phyloP scores from a whole-genome alignment of 2,113 vertebrate genomes.

The Tricholaema leucomelas region DNA sequence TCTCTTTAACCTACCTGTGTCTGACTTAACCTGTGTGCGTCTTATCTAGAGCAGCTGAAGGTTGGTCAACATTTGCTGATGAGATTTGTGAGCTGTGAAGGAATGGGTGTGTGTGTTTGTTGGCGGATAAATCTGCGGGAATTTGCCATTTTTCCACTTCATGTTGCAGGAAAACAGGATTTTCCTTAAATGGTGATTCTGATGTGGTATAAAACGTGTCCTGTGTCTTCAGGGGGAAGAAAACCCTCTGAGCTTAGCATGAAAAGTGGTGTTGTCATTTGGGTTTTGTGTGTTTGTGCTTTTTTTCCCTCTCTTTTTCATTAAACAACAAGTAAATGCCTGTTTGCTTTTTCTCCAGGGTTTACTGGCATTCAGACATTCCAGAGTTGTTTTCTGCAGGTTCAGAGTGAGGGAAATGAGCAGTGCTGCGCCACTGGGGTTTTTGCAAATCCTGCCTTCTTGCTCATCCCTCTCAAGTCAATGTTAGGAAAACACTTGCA shows the following conservation, averaged over 20 bases:
- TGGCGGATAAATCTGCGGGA: neutral
- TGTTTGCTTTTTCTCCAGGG: neutral
- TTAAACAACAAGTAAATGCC: neutral
- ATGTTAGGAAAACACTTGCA: neutral
- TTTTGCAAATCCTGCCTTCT: neutral
- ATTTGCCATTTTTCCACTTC: slow-evolving; percentile 42
- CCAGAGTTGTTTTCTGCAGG: neutral
- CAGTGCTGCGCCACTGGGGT: neutral
- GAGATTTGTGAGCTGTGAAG: slow-evolving; percentile 30
- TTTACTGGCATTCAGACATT: neutral
- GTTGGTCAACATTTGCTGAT: slow-evolving; percentile 29
- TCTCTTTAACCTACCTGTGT: slow-evolving; percentile 7
- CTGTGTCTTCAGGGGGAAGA: neutral
- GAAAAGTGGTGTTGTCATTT: neutral
- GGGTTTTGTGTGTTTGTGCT: too few relatives aligned
- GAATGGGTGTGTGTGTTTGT: neutral
- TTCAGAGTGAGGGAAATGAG: neutral
- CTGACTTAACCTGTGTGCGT: neutral
- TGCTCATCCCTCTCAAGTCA: neutral
- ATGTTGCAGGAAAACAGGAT: slow-evolving; percentile 17
- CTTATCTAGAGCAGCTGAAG: neutral
- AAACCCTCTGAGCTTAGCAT: neutral
- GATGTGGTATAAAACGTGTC: neutral
- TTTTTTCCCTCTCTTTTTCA: neutral
- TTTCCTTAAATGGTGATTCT: neutral